Conservation (phyloP, 2,113 vertebrate genomes). For the Coptodon rendalli region DNA sequence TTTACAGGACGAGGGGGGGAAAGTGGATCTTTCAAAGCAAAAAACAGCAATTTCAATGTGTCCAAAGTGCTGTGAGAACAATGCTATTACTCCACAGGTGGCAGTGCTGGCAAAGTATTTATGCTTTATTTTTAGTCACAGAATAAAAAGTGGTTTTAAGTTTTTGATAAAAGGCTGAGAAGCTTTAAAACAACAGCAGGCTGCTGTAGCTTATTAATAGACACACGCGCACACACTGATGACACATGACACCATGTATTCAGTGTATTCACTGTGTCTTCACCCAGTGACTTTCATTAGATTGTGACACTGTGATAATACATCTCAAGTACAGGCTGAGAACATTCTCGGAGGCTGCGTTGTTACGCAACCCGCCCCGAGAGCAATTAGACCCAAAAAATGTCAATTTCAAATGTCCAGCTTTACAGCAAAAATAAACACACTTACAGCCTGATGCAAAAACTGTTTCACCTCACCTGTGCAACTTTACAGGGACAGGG, state of each 20-base stretch:
- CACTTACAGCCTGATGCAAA: neutral
- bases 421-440: neutral
- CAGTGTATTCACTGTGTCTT: neutral
- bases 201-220: neutral
- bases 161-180: neutral
- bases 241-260: neutral
- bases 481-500: neutral
- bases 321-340: neutral
- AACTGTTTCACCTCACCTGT: accelerated
- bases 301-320: neutral
- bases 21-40: neutral
- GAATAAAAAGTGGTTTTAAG: neutral
- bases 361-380: neutral
- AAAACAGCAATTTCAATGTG: neutral
- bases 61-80: neutral
- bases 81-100: neutral
- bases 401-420: neutral
- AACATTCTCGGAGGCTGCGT: neutral
- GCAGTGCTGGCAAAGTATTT: accelerated
- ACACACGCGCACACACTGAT: neutral
- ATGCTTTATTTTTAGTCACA: neutral
- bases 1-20: neutral
- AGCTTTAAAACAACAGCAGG: neutral
- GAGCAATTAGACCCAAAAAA: neutral
- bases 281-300: neutral